Base-by-base conservation (phyloP, 2,113 vertebrate species). In the Calidris pugnax region DNA sequence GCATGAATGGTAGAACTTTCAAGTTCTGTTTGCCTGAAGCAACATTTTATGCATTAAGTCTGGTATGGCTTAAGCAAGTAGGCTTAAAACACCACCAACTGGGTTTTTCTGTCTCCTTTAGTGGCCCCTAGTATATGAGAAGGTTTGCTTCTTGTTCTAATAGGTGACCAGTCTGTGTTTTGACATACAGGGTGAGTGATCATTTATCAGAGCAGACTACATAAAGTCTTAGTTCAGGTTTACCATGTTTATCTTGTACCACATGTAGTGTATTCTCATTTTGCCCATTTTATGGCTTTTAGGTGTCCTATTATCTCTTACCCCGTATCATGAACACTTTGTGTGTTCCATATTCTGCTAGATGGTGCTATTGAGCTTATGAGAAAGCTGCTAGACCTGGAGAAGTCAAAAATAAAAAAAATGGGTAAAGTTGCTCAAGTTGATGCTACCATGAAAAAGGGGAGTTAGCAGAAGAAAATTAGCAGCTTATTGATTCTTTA, bases 311-410 rank as follows among this genome's bases (percentile, higher is more conserved):
- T 39, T 22, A 5, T 57, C 35, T 76, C 50, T 41, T 35, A 12
- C 6, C 27, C 12, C 0, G 0, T 26, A 47, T 81, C 33, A 19
- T 24, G 24, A 64, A 2, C 2, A 15, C 21, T 57, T 48, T 26
- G 37, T 9, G 12, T 78, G 41, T 78, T 92, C 33, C 50, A 1
- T 26, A 5, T 48, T 50, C 57, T 94, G 89, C 92, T 96, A 92
- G 97, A 35, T 96, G 96, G 92, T 95, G 97, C 96, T 96, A 66
- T 95, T 95, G 92, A 96, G 92, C 96, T 81, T 7, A 8, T 85
- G 87, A 66, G 92, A 76, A 92, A 92, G 21, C 72, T 60, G 71
- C 9, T 26, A 92, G 47, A 66, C 9, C 32, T 9, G 13, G 51
- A 56, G 35, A 69, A 85, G 12, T 75, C 3, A 69, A 55, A 91